Evolutionary conservation across 92 coral and sea anemone genomes (phyloP).

Genomic region (Umimayanthus chanpuru): DNA sequence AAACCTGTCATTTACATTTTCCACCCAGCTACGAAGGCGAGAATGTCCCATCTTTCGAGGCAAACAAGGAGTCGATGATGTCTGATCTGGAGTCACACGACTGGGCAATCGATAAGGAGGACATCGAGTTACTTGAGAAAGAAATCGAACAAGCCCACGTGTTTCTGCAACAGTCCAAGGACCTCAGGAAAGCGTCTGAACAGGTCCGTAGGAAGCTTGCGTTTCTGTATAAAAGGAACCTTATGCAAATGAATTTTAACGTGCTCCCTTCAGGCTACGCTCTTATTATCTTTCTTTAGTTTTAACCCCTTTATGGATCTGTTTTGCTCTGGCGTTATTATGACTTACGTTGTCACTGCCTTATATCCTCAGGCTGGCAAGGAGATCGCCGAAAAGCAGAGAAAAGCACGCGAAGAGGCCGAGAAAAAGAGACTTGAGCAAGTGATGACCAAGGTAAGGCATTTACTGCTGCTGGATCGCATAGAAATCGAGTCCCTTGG

Average conservation of each 20-base stretch:
- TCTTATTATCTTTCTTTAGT: too few species aligned
- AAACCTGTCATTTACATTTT: too few species aligned
- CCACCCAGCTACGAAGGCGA: slow-evolving; percentile 73
- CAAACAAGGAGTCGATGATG: slow-evolving; percentile 76
- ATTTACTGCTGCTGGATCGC: not conserved
- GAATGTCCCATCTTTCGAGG: slow-evolving; percentile 68
- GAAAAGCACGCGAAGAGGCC: slow-evolving; percentile 79
- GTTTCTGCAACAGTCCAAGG: slow-evolving; percentile 73
- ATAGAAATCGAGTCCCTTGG: not conserved
- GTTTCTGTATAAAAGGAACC: too few species aligned
- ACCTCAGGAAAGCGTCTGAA: slow-evolving; percentile 81
- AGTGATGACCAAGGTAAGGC: slow-evolving; percentile 70
- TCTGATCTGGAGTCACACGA: slow-evolving; percentile 77
- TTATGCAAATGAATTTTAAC: too few species aligned
- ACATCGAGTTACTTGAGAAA: slow-evolving; percentile 66
- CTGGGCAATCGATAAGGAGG: slow-evolving; percentile 77
- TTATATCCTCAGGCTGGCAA: slow-evolving; percentile 70
- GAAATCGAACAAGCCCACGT: slow-evolving; percentile 87
- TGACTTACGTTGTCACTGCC: not conserved
- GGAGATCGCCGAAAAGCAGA: slow-evolving; percentile 84
- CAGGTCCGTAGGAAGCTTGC: slow-evolving; percentile 50
- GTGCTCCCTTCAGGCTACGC: not conserved
- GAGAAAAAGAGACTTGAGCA: slow-evolving; percentile 76
- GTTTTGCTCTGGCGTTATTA: not conserved
- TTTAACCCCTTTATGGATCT: too few species aligned